A percentile compares a stretch with the other conserved stretches of the same genome.
Conservation (phyloP, 2,888 invertebrate genomes). For the Drosophila pseudotalamancana region DNA sequence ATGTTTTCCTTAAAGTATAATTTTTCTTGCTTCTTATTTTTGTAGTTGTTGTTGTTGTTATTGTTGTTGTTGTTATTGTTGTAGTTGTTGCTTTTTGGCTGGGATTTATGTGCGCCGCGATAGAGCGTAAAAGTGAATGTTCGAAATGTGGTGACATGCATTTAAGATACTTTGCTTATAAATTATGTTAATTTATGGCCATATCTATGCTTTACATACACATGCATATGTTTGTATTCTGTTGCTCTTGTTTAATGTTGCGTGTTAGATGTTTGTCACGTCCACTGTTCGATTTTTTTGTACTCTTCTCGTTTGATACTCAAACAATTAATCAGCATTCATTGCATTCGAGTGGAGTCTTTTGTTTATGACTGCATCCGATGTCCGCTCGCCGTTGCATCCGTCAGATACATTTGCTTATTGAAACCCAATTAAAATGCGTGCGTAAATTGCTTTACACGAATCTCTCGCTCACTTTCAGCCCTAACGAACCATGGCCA, state of each 20-base stretch:
- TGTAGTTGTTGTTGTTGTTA: too few relatives aligned
- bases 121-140: conserved; percentile 76
- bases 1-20: conserved; percentile 47
- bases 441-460: conserved; percentile 72
- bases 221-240: conserved; percentile 19
- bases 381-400: conserved; percentile 33
- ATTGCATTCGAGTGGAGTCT: conserved; percentile 20
- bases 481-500: conserved; percentile 62
- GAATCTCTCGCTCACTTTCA: conserved; percentile 66
- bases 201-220: conserved; percentile 46
- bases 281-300: conserved; percentile 46
- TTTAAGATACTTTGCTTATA: conserved; percentile 75
- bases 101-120: conserved; percentile 58
- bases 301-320: conserved; percentile 24
- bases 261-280: conserved; percentile 62
- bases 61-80: too few relatives aligned
- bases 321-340: conserved; percentile 50
- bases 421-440: conserved; percentile 71
- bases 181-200: conserved; percentile 74
- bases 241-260: conserved; percentile 60
- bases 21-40: conserved; percentile 20
- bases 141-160: conserved; percentile 74
- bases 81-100: background rate
- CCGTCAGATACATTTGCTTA: conserved; percentile 44
- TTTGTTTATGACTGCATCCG: conserved; percentile 42